These are phyloP conservation scores for Nematostella vectensis DNA, from an alignment of 92 coral and sea anemone species.

Conservation along the genomic window DNA sequence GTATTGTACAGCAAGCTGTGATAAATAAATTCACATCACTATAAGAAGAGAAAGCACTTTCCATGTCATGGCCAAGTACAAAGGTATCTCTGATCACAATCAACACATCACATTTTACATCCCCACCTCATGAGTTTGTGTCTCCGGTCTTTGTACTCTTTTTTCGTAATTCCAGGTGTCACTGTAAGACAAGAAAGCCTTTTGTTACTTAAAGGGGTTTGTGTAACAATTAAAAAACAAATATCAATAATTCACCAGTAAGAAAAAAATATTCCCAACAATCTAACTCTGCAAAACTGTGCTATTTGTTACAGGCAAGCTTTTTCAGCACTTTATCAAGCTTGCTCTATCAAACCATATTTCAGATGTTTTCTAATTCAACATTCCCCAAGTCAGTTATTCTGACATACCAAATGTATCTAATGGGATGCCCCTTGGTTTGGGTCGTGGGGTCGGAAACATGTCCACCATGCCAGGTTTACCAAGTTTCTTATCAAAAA, in stretches of 20 bases:
- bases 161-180: constrained; percentile 88
- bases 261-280: too few relatives aligned
- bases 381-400: too few relatives aligned
- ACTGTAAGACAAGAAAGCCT: constrained; percentile 35
- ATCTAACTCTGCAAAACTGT: too few relatives aligned
- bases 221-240: background rate
- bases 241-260: background rate
- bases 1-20: constrained; percentile 67
- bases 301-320: too few relatives aligned
- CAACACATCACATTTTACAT: background rate
- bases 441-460: constrained; percentile 48
- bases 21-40: background rate
- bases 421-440: constrained; percentile 44
- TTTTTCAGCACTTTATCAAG: too few relatives aligned
- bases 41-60: background rate
- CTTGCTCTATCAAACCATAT: too few relatives aligned
- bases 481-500: constrained; percentile 33
- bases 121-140: constrained; percentile 76
- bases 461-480: constrained; percentile 51
- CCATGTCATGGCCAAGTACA: background rate
- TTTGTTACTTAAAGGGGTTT: background rate
- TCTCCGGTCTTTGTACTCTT: constrained; percentile 85
- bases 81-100: too few relatives aligned
- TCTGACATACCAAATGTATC: constrained; percentile 35
- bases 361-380: too few relatives aligned